These are phyloP conservation scores for Mesochorus sp. DNA, from an alignment of 2,888 invertebrate genomes.

Conservation along the genomic window DNA sequence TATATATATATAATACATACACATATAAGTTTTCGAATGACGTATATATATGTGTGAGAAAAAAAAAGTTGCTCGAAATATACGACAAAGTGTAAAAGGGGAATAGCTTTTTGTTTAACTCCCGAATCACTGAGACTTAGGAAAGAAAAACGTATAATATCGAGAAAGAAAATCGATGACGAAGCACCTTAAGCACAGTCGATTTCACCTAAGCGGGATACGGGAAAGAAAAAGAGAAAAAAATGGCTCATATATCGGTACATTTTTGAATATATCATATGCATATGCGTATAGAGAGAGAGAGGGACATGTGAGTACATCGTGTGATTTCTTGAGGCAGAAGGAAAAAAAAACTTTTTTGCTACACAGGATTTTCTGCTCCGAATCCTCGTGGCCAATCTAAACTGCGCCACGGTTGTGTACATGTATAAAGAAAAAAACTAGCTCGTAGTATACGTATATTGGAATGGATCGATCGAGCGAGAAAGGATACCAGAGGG, in stretches of 20 bases:
- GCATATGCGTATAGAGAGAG: too few species aligned
- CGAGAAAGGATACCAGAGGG: conserved; percentile 12
- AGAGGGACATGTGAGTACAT: not conserved
- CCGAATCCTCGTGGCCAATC: conserved; percentile 69
- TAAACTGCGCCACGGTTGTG: conserved; percentile 41
- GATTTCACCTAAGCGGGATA: conserved; percentile 71
- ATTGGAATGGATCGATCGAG: conserved; percentile 70
- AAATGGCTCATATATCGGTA: conserved; percentile 17
- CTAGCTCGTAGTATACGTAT: conserved; percentile 71
- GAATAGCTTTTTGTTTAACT: not conserved
- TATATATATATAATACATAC: too few species aligned
- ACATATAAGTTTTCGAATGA: not conserved
- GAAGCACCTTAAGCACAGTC: conserved; percentile 43
- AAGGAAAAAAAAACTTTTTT: conserved; percentile 68
- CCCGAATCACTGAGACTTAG: not conserved
- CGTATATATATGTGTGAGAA: not conserved
- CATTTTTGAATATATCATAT: conserved; percentile 43
- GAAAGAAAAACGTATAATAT: not conserved
- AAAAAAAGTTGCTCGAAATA: conserved; percentile 13
- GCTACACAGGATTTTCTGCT: conserved; percentile 68
- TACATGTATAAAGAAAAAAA: conserved; percentile 68
- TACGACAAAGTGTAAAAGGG: not conserved
- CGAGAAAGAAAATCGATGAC: conserved; percentile 28
- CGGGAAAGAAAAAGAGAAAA: conserved; percentile 10
- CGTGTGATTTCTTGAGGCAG: not conserved